Evolutionary conservation across 1,140 invertebrate genomes (phyloP).

Genomic region (Streblospio benedicti): DNA sequence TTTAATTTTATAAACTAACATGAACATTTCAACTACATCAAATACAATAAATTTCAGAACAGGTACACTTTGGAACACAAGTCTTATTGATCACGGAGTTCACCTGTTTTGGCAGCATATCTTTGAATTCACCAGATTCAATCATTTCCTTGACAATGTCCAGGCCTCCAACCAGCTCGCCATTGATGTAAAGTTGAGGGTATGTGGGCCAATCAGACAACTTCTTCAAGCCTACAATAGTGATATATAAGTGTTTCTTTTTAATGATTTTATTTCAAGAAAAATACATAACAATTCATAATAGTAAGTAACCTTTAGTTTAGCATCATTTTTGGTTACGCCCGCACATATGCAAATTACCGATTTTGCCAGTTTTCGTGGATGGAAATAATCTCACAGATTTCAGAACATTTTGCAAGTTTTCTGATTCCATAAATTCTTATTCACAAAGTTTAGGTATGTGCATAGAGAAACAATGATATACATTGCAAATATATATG

Average conservation of each 20-base stretch:
- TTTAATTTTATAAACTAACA: too few species aligned
- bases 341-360: background rate
- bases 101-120: constrained; percentile 30
- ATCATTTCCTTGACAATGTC: constrained; percentile 75
- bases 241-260: too few species aligned
- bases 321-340: background rate
- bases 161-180: constrained; percentile 87
- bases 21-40: too few species aligned
- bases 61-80: too few species aligned
- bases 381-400: background rate
- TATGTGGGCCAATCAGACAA: constrained; percentile 85
- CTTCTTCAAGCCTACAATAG: constrained; percentile 32
- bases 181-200: constrained; percentile 81
- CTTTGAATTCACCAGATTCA: constrained; percentile 36
- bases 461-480: too few species aligned
- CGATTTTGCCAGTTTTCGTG: constrained; percentile 6
- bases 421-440: too few species aligned
- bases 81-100: too few species aligned
- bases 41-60: too few species aligned
- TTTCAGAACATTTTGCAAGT: background rate
- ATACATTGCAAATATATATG: too few species aligned
- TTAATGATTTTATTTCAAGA: too few species aligned
- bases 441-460: too few species aligned
- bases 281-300: background rate
- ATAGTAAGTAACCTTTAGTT: background rate